Evolutionary conservation across 1,140 invertebrate genomes (phyloP).

Genomic region (Drosophila sp.): DNA sequence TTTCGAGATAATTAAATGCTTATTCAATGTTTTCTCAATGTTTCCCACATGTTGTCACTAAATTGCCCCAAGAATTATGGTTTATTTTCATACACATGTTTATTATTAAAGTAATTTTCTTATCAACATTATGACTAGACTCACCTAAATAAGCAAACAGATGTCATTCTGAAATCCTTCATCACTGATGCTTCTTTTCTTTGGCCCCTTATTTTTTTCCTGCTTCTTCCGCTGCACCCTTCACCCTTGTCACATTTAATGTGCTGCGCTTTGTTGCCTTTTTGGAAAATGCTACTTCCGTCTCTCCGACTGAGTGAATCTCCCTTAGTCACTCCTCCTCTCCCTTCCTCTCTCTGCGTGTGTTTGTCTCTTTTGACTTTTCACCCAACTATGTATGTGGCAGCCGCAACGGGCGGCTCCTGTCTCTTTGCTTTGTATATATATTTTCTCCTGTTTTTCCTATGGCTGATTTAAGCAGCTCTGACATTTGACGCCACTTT

Average conservation of each 20-base stretch:
- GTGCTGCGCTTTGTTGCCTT: slow-evolving; percentile 76
- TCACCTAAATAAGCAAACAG: neutral
- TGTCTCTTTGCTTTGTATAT: slow-evolving; percentile 4
- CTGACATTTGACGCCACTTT: slow-evolving; percentile 80
- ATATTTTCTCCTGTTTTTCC: slow-evolving; percentile 22
- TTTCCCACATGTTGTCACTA: too few relatives aligned
- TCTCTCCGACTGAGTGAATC: slow-evolving; percentile 13
- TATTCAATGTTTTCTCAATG: too few relatives aligned
- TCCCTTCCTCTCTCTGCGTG: slow-evolving; percentile 19
- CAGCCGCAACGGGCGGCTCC: neutral
- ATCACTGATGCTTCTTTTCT: slow-evolving; percentile 5
- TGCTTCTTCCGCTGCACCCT: slow-evolving; percentile 16
- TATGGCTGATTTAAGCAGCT: slow-evolving; percentile 70
- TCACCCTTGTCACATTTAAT: slow-evolving; percentile 60
- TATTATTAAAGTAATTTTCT: neutral
- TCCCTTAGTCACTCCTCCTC: neutral
- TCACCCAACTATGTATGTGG: slow-evolving; percentile 3
- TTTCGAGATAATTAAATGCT: too few relatives aligned
- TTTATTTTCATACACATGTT: neutral
- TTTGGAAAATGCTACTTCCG: slow-evolving; percentile 61
- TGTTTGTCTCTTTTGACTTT: slow-evolving; percentile 15
- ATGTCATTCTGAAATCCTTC: slow-evolving; percentile 2
- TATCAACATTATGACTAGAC: neutral
- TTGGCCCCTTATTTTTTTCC: slow-evolving; percentile 4
- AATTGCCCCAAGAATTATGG: too few relatives aligned